A percentile compares a stretch with the other conserved stretches of the same genome.
phyloP scores from a whole-genome alignment of 2,888 invertebrate species.

The Tiliacea aurago region DNA sequence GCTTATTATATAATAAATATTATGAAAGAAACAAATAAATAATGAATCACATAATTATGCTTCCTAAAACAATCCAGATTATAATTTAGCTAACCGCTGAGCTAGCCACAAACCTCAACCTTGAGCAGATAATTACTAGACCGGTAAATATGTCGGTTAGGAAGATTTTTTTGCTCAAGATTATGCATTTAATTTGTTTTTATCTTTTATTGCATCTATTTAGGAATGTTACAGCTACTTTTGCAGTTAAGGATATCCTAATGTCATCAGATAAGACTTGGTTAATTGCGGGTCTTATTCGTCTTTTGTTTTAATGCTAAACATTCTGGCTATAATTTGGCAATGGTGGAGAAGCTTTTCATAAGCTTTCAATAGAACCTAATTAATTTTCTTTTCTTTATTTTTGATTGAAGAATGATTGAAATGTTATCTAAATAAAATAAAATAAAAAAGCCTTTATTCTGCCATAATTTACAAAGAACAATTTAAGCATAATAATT shows the following conservation, averaged over 20 bases:
- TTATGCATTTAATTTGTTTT: not conserved
- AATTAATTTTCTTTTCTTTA: too few relatives aligned
- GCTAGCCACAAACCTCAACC: slow-evolving; percentile 43
- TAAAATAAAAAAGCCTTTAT: too few relatives aligned
- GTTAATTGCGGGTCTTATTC: not conserved
- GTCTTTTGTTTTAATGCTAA: not conserved
- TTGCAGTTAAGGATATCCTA: slow-evolving; percentile 29
- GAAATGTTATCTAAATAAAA: too few relatives aligned
- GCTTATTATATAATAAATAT: not conserved
- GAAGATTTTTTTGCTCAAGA: slow-evolving; percentile 3
- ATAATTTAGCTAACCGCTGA: slow-evolving; percentile 23
- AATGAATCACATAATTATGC: slow-evolving; percentile 11
- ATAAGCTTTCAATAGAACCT: too few relatives aligned
- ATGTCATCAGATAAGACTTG: slow-evolving; percentile 4
- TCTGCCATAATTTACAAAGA: too few relatives aligned
- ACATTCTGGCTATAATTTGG: not conserved
- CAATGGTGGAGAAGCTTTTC: not conserved
- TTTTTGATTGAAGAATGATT: too few relatives aligned
- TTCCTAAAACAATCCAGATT: slow-evolving; percentile 24
- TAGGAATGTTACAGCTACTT: not conserved
- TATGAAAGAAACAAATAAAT: slow-evolving; percentile 6
- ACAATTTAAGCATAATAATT: too few relatives aligned
- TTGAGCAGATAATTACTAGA: slow-evolving; percentile 43
- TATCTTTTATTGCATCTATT: slow-evolving; percentile 17
- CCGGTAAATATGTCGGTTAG: slow-evolving; percentile 12